These are phyloP conservation scores for Tachypleus tridentatus DNA, from an alignment of 1,140 invertebrate genomes.

Conservation along the genomic window DNA sequence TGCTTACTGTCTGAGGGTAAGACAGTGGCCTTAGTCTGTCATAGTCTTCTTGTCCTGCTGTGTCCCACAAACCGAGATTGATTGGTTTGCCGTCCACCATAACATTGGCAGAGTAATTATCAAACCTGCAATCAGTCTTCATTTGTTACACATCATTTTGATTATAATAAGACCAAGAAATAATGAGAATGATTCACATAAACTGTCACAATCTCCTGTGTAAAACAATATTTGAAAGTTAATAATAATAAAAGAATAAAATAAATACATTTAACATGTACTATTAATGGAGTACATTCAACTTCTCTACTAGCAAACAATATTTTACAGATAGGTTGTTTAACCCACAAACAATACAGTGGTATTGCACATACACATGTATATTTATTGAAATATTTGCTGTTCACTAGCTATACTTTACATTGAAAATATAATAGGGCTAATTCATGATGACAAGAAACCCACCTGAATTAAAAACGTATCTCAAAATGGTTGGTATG, in stretches of 20 bases:
- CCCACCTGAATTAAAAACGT: too few species aligned
- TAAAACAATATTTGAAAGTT: neutral
- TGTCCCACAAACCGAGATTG: conserved; percentile 89
- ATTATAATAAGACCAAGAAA: conserved; percentile 21
- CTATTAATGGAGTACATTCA: too few species aligned
- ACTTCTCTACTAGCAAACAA: too few species aligned
- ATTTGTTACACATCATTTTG: conserved; percentile 95
- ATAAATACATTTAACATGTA: too few species aligned
- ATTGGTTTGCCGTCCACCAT: conserved; percentile 98
- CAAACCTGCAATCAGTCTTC: conserved; percentile 68
- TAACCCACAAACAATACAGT: too few species aligned
- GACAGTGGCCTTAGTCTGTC: conserved; percentile 85
- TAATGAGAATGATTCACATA: conserved; percentile 1
- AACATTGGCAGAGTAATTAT: conserved; percentile 99
- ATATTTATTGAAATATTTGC: too few species aligned
- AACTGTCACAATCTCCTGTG: conserved; percentile 2
- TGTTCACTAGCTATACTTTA: too few species aligned
- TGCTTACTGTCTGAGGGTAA: conserved; percentile 74
- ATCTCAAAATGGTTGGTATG: too few species aligned
- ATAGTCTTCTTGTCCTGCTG: conserved; percentile 91
- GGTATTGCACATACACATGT: too few species aligned
- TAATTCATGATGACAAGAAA: too few species aligned
- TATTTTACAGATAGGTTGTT: too few species aligned
- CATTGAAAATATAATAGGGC: too few species aligned
- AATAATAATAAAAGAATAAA: neutral